Conservation (phyloP, 1,140 invertebrate genomes). For the Sinonovacula constricta region DNA sequence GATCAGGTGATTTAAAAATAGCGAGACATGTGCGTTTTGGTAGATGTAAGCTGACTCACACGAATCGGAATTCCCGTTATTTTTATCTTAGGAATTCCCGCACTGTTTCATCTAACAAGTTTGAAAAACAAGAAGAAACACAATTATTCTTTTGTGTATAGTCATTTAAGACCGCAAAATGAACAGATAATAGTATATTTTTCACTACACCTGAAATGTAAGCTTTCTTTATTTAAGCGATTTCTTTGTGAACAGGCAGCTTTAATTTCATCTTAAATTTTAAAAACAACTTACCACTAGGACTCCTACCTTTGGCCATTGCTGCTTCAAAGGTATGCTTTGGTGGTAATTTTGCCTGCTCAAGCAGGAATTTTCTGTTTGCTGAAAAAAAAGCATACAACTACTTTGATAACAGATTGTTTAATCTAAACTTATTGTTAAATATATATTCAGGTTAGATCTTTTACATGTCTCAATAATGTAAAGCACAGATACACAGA, state of each 20-base stretch:
- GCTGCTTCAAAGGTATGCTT: slow-evolving; percentile 6
- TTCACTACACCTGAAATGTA: neutral
- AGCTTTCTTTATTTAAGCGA: neutral
- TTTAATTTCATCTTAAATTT: neutral
- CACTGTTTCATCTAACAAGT: neutral
- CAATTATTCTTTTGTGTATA: neutral
- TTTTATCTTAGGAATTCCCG: neutral
- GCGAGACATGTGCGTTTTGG: neutral
- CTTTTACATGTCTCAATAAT: slow-evolving; percentile 2
- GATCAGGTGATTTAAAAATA: neutral
- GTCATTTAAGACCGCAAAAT: neutral
- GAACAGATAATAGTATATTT: neutral
- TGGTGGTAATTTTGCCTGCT: slow-evolving; percentile 12
- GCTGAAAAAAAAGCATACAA: slow-evolving; percentile 10
- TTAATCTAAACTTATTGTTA: slow-evolving; percentile 14
- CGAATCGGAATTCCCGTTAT: neutral
- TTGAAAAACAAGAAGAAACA: too few relatives aligned
- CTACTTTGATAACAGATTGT: slow-evolving; percentile 11
- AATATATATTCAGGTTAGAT: slow-evolving; percentile 8
- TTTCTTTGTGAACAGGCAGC: neutral
- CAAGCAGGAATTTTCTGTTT: neutral
- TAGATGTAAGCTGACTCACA: neutral
- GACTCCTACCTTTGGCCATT: slow-evolving; percentile 6
- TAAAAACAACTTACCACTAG: neutral
- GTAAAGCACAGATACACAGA: slow-evolving; percentile 12